These are phyloP conservation scores for Lutjanus argentimaculatus DNA, from an alignment of 2,797 vertebrate genomes.

Conservation along the genomic window DNA sequence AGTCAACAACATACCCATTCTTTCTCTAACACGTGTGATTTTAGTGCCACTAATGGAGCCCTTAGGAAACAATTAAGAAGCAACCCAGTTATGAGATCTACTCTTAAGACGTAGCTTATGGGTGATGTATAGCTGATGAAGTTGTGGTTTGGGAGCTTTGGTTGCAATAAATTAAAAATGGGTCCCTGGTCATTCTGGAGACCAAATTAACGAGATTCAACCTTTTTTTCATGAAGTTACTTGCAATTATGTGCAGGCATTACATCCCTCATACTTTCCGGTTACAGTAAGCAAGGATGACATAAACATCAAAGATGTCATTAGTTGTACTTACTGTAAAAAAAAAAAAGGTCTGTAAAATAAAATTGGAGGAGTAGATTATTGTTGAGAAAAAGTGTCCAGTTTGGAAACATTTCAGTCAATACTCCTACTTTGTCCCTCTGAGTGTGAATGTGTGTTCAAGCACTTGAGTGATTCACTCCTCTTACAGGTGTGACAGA, in stretches of 20 bases:
- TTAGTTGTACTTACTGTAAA: no score
- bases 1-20: slow-evolving; percentile 43
- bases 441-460: not conserved
- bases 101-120: slow-evolving; percentile 24
- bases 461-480: not conserved
- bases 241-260: not conserved
- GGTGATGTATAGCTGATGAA: slow-evolving; percentile 30
- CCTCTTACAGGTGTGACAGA: slow-evolving; percentile 21
- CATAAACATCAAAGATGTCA: not conserved
- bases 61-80: slow-evolving; percentile 74
- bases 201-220: slow-evolving; percentile 4
- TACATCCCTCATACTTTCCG: not conserved
- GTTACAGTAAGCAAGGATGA: not conserved
- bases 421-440: not conserved
- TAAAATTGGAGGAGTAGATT: not conserved
- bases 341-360: not conserved
- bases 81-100: slow-evolving; percentile 51
- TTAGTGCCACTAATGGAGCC: slow-evolving; percentile 68
- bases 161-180: slow-evolving; percentile 32
- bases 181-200: slow-evolving; percentile 2
- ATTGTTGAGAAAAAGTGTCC: not conserved
- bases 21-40: slow-evolving; percentile 48
- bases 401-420: not conserved
- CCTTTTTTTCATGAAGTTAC: not conserved
- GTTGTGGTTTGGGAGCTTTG: slow-evolving; percentile 28